phyloP scores from a whole-genome alignment of 2,113 vertebrate species.

The Rhinogobius similis region DNA sequence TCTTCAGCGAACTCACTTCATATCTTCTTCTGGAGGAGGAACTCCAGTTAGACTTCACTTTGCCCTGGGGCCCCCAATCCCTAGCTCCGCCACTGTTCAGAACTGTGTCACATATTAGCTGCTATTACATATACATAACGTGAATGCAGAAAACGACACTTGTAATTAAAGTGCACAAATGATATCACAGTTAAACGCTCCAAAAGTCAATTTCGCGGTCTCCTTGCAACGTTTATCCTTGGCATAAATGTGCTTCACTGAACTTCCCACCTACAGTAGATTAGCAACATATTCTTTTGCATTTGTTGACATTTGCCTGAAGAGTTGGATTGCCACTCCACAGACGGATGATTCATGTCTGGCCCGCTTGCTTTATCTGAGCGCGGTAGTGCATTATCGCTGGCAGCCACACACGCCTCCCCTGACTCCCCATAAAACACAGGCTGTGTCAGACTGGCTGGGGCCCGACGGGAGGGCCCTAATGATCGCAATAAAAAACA shows the following conservation, averaged over 20 bases:
- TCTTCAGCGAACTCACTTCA: too few relatives aligned
- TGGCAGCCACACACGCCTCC: constrained; percentile 66
- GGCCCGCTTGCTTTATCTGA: constrained; percentile 61
- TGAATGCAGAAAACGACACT: too few relatives aligned
- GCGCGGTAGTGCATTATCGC: constrained; percentile 56
- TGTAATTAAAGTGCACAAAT: too few relatives aligned
- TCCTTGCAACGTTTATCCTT: neutral
- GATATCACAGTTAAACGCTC: neutral
- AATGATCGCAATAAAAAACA: constrained; percentile 79
- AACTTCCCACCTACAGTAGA: constrained; percentile 1
- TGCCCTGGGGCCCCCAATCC: too few relatives aligned
- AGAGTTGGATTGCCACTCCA: constrained; percentile 14
- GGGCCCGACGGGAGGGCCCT: constrained; percentile 69
- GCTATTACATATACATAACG: too few relatives aligned
- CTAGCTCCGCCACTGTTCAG: too few relatives aligned
- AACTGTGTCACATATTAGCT: too few relatives aligned
- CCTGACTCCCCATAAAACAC: constrained; percentile 75
- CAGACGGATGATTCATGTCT: constrained; percentile 56
- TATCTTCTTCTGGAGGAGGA: too few relatives aligned
- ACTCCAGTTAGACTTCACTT: too few relatives aligned
- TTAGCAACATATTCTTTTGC: neutral
- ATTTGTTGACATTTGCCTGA: constrained; percentile 48
- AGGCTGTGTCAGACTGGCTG: constrained; percentile 69
- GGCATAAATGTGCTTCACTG: neutral
- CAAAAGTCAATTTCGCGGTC: neutral